Conservation (phyloP, 2,113 vertebrate genomes). For the Leptocoma aspasia region DNA sequence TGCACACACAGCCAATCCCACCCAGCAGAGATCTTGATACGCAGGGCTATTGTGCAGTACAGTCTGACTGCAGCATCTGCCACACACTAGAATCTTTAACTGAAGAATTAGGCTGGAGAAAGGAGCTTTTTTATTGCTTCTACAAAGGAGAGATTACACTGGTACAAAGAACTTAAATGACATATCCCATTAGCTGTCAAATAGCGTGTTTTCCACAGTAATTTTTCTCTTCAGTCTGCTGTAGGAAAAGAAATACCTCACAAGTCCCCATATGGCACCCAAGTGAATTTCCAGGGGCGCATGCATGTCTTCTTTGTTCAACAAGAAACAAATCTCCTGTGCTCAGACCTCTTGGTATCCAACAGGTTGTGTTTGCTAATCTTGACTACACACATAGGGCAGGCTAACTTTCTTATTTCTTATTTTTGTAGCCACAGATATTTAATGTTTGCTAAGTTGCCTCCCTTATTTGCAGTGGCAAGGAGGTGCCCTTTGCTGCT, state of each 20-base stretch:
- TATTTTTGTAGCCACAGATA: neutral
- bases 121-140: neutral
- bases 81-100: accelerated
- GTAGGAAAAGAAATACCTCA: neutral
- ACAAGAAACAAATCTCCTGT: neutral
- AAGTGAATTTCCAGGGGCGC: neutral
- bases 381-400: neutral
- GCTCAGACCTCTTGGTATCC: neutral
- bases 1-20: neutral
- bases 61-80: neutral
- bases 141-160: neutral
- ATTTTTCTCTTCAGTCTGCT: neutral
- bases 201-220: neutral
- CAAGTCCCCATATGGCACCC: neutral
- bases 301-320: neutral
- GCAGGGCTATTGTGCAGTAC: accelerated
- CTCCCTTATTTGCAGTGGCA: neutral
- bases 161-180: neutral
- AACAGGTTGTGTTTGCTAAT: neutral
- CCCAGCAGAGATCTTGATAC: neutral
- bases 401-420: neutral
- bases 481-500: neutral
- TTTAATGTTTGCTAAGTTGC: neutral
- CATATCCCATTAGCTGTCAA: neutral
- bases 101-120: neutral